Evolutionary conservation across 2,888 invertebrate genomes (phyloP).

Genomic region (Tetanocera ferruginea): DNA sequence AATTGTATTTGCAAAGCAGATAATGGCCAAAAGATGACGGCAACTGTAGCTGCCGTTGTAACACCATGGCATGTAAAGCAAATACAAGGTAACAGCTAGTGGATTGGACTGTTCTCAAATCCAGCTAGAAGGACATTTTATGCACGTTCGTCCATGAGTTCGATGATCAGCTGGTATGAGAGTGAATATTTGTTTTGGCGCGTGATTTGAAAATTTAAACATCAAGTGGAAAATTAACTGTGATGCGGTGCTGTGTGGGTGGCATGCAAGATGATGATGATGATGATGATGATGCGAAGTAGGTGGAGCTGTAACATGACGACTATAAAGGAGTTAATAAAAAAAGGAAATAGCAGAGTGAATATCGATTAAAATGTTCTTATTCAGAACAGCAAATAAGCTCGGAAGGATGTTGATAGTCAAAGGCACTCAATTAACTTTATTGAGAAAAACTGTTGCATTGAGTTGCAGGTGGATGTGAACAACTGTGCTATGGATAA

Average conservation of each 20-base stretch:
- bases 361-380: conserved; percentile 23
- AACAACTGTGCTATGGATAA: too few relatives aligned
- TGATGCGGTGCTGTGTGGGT: neutral
- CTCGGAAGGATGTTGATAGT: conserved; percentile 31
- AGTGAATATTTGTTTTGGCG: conserved; percentile 3
- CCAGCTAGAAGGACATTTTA: too few relatives aligned
- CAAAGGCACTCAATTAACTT: neutral
- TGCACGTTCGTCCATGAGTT: neutral
- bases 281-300: conserved; percentile 7
- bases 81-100: neutral
- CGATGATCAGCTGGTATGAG: neutral
- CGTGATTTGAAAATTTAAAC: conserved; percentile 14
- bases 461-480: too few relatives aligned
- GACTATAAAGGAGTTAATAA: too few relatives aligned
- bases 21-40: conserved; percentile 29
- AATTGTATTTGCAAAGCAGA: conserved; percentile 20
- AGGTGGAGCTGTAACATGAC: too few relatives aligned
- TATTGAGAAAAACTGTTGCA: too few relatives aligned
- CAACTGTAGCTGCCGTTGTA: neutral
- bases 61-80: neutral
- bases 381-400: conserved; percentile 11
- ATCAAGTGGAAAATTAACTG: neutral
- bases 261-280: too few relatives aligned
- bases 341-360: too few relatives aligned
- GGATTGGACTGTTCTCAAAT: too few relatives aligned